Evolutionary conservation across 2,797 vertebrate species (phyloP).

Genomic region (Pogoniulus pusillus): DNA sequence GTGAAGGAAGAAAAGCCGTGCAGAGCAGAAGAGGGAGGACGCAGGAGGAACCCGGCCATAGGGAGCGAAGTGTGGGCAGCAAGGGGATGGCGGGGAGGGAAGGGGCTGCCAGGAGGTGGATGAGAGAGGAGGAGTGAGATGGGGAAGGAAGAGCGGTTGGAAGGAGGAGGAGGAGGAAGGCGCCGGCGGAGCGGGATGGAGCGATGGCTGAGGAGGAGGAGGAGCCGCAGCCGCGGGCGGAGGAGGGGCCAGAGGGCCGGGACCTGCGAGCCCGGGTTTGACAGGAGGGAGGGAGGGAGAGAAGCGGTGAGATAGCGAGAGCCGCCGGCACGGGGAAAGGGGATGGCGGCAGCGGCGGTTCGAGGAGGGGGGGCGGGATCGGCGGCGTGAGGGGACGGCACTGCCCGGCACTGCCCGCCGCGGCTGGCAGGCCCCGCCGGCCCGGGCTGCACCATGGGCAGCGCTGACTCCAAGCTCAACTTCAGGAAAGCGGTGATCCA

Average conservation of each 20-base stretch:
- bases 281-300: neutral
- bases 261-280: conserved; percentile 16
- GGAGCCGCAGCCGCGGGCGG: neutral
- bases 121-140: neutral
- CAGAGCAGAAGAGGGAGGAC: neutral
- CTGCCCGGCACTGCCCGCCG: neutral
- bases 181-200: neutral
- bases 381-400: conserved; percentile 8
- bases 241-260: neutral
- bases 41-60: neutral
- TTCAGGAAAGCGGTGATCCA: conserved; percentile 98
- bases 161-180: too few species aligned
- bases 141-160: rapidly evolving
- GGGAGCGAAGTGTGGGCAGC: neutral
- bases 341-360: conserved; percentile 3
- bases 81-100: neutral
- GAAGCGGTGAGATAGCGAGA: neutral
- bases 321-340: conserved; percentile 20
- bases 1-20: neutral
- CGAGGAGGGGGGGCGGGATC: neutral
- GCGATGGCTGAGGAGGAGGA: neutral
- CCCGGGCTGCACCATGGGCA: conserved; percentile 82
- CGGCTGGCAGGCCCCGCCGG: neutral
- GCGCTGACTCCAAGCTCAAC: conserved; percentile 93
- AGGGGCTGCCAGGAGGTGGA: neutral